Base-by-base conservation (phyloP, 2,113 vertebrate species). In the Connochaetes taurinus region DNA sequence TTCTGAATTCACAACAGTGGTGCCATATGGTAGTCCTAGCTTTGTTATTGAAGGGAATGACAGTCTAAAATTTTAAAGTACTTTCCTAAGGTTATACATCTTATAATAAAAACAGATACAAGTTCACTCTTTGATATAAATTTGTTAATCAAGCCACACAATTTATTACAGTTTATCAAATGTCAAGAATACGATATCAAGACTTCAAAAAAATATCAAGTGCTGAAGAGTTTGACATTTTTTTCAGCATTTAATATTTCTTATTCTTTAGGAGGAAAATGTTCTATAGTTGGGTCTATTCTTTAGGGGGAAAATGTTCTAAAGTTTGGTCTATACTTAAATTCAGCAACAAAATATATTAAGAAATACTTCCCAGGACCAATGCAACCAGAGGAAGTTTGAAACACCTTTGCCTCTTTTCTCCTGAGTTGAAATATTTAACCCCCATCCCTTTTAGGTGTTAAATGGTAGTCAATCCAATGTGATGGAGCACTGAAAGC, bases 391-490 rank as follows among this genome's bases (percentile, higher is more conserved):
- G n/a, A 93, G 87, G 95, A 23, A 17, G 76, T 90, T 67, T 76
- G 86, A 95, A 97, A 85, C 88, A 52, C 13, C 88, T 97, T 92
- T 92, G 85, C 53, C 36, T 94, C 55, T 94, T 87, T 90, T 74
- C 89, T 96, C 55, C 57, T 71, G 78, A 62, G 53, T 53, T 97
- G 96, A 96, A 96, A 96, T 62, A 94, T 91, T 96, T 94, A 95
- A 52, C 3, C 21, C 12, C 33, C 91, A 45, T 95, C 76, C 55
- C 58, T 89, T 94, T 57, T 91, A 29, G 80, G 96, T 97, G 96
- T 97, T 95, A 97, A 97, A n/a, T 47, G n/a, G 43, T 74, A 95
- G 96, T 96, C 96, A 92, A 25, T 95, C 95, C 78, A 76, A 1
- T 7, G 15, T 95, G 76, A 94, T 5, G 3, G 85, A 87, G 85